phyloP scores from a whole-genome alignment of 2,797 vertebrate genomes.

The Poecilia wingei region DNA sequence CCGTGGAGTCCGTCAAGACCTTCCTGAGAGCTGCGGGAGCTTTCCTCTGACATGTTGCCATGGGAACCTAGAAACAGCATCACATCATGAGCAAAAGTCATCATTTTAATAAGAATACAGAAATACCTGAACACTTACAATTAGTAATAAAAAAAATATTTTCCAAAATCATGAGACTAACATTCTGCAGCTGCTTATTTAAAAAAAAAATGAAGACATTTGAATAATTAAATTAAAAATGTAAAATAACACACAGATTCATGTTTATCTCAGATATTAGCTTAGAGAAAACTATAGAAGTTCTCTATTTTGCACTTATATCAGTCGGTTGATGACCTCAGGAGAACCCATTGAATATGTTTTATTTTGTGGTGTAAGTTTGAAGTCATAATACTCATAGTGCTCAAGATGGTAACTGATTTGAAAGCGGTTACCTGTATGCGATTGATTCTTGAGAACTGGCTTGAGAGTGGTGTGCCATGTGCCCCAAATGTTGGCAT shows the following conservation, averaged over 20 bases:
- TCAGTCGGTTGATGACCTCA: neutral
- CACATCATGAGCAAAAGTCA: constrained; percentile 10
- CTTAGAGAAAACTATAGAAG: neutral
- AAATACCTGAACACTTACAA: neutral
- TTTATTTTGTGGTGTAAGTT: neutral
- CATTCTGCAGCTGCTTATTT: neutral
- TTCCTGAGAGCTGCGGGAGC: constrained; percentile 83
- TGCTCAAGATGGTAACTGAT: neutral
- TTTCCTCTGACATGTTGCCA: constrained; percentile 90
- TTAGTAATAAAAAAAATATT: neutral
- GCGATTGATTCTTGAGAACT: constrained; percentile 84
- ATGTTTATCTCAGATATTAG: neutral
- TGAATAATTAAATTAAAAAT: neutral
- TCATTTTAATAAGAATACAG: constrained; percentile 1
- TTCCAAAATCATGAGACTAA: neutral
- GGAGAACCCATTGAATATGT: neutral
- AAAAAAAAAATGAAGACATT: neutral
- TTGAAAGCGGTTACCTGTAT: constrained; percentile 81
- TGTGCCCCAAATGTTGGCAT: constrained; percentile 94
- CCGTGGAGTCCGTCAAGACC: constrained; percentile 83
- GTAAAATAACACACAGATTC: neutral
- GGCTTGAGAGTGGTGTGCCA: constrained; percentile 96
- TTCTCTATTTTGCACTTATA: neutral
- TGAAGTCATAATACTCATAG: neutral
- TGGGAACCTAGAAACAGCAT: constrained; percentile 85